phyloP scores from a whole-genome alignment of 1,140 invertebrate genomes.

The Ceratoteleas bidentatus region DNA sequence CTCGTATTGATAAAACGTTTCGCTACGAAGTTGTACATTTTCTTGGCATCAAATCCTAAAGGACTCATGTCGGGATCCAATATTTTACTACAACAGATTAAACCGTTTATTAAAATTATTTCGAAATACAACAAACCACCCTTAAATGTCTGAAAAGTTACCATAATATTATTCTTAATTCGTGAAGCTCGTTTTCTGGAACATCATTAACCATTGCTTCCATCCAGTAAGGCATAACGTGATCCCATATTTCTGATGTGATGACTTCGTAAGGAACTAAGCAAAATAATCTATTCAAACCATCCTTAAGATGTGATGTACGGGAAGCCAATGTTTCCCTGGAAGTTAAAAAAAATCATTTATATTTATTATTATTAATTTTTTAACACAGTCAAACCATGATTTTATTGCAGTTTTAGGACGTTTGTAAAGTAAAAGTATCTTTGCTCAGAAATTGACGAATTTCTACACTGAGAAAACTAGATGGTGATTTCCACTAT shows the following conservation, averaged over 20 bases:
- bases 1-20: conserved; percentile 92
- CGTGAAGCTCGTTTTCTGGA: conserved; percentile 93
- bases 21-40: conserved; percentile 97
- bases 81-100: conserved; percentile 89
- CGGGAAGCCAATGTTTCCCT: conserved; percentile 93
- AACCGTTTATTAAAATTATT: too few relatives aligned
- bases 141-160: not conserved
- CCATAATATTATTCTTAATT: conserved; percentile 94
- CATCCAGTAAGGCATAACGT: conserved; percentile 99
- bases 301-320: conserved; percentile 97
- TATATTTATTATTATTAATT: too few relatives aligned
- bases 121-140: too few relatives aligned
- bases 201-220: conserved; percentile 98
- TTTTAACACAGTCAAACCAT: too few relatives aligned
- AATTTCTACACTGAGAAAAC: too few relatives aligned
- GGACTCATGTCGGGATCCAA: conserved; percentile 98
- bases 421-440: not conserved
- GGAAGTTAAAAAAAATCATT: not conserved
- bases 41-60: conserved; percentile 94
- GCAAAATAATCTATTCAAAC: conserved; percentile 94
- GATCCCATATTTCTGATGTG: conserved; percentile 97
- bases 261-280: conserved; percentile 99
- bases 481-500: too few relatives aligned
- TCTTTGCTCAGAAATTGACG: too few relatives aligned
- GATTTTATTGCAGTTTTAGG: not conserved